phyloP scores from a whole-genome alignment of 2,888 invertebrate species.

The Parnassius apollo region DNA sequence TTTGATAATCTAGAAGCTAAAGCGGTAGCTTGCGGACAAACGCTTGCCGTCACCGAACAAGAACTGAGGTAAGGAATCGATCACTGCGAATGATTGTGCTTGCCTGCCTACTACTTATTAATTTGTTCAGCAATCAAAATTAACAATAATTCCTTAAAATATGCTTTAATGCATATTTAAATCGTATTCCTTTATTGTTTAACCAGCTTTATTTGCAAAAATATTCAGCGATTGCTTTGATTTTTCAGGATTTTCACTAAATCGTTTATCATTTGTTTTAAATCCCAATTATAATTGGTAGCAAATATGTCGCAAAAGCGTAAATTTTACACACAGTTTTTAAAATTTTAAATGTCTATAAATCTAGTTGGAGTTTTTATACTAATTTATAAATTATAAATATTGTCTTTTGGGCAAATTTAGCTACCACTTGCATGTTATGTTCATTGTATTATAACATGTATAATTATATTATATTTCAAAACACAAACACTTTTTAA shows the following conservation, averaged over 20 bases:
- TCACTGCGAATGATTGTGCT: not conserved
- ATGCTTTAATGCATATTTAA: not conserved
- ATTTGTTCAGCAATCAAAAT: not conserved
- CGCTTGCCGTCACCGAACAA: constrained; percentile 69
- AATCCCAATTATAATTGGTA: constrained; percentile 56
- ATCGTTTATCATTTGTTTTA: not conserved
- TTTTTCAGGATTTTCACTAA: constrained; percentile 1
- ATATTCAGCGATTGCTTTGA: not conserved
- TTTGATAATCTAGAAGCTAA: constrained; percentile 57
- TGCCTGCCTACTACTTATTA: not conserved
- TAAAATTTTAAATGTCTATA: constrained; percentile 28
- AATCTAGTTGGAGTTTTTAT: constrained; percentile 13
- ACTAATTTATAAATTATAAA: constrained; percentile 33
- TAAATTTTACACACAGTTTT: constrained; percentile 21
- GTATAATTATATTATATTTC: not conserved
- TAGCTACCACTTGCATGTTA: constrained; percentile 69
- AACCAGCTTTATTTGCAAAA: not conserved
- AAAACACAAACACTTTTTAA: not conserved
- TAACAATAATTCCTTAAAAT: not conserved
- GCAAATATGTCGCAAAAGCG: constrained; percentile 40
- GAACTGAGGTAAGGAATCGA: constrained; percentile 59
- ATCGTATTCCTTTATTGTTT: not conserved
- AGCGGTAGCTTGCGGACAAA: constrained; percentile 66
- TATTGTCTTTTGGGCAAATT: constrained; percentile 77
- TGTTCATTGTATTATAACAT: not conserved